phyloP scores from a whole-genome alignment of 2,113 vertebrate species.

The Catharus minimus region DNA sequence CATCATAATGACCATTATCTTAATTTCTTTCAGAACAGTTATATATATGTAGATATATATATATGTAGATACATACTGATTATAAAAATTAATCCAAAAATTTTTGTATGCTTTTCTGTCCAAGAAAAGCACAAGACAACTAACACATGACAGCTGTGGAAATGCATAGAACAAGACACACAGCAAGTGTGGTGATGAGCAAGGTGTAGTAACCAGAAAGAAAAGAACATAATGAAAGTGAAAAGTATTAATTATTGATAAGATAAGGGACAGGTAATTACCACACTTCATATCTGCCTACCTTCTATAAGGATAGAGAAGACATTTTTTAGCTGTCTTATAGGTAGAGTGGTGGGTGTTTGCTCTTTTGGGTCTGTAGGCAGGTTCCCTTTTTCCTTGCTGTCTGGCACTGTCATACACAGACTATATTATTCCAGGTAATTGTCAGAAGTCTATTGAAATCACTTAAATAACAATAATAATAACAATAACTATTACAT shows the following conservation, averaged over 20 bases:
- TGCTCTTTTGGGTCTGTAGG: background rate
- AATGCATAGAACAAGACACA: background rate
- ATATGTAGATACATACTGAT: background rate
- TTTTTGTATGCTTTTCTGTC: background rate
- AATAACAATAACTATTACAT: background rate
- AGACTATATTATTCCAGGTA: background rate
- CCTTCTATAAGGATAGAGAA: slow-evolving; percentile 18
- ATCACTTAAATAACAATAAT: background rate
- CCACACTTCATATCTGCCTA: slow-evolving; percentile 20
- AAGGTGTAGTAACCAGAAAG: background rate
- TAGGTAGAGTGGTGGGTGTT: background rate
- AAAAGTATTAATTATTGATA: slow-evolving; percentile 56
- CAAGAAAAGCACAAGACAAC: background rate
- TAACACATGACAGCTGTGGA: background rate
- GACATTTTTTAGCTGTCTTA: background rate
- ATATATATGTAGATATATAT: background rate
- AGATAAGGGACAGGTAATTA: slow-evolving; percentile 43
- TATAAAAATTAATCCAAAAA: background rate
- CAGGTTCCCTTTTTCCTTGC: background rate
- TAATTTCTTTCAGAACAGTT: background rate
- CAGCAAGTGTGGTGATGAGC: background rate
- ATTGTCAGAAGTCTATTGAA: background rate
- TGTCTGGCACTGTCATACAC: background rate
- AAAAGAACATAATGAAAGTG: background rate
- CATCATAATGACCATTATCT: background rate